Conservation (phyloP, 2,797 vertebrate species). For the Ctenopoma multispine region DNA sequence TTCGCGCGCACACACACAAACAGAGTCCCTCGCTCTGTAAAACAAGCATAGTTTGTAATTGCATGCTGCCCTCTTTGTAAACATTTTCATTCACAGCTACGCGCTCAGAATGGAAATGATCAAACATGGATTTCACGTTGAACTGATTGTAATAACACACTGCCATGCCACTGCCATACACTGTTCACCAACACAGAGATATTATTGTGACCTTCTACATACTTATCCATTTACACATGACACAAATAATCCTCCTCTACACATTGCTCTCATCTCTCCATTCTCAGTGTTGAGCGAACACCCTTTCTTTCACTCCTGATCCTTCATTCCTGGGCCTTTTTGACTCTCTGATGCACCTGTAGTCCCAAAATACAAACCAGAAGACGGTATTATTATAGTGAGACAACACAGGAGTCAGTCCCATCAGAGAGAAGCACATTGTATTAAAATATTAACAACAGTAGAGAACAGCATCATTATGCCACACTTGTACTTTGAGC, state of each 20-base stretch:
- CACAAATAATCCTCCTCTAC: background rate
- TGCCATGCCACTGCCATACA: background rate
- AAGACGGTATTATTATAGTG: conserved; percentile 12
- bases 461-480: conserved; percentile 8
- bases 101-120: conserved; percentile 26
- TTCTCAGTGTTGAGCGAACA: background rate
- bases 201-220: conserved; percentile 1
- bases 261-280: background rate
- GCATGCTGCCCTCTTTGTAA: conserved; percentile 26
- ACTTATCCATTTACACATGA: background rate
- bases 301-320: background rate
- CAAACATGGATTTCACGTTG: conserved; percentile 18
- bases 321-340: background rate
- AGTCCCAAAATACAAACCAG: conserved; percentile 13
- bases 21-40: background rate
- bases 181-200: background rate
- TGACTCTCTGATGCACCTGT: conserved; percentile 1
- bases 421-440: background rate
- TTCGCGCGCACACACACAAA: conserved; percentile 3
- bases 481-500: conserved; percentile 16
- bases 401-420: conserved; percentile 2
- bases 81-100: conserved; percentile 13
- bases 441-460: conserved; percentile 51
- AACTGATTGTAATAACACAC: conserved; percentile 31
- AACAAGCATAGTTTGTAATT: conserved; percentile 32